Conservation (phyloP, 2,888 invertebrate genomes). For the Amiota communis region DNA sequence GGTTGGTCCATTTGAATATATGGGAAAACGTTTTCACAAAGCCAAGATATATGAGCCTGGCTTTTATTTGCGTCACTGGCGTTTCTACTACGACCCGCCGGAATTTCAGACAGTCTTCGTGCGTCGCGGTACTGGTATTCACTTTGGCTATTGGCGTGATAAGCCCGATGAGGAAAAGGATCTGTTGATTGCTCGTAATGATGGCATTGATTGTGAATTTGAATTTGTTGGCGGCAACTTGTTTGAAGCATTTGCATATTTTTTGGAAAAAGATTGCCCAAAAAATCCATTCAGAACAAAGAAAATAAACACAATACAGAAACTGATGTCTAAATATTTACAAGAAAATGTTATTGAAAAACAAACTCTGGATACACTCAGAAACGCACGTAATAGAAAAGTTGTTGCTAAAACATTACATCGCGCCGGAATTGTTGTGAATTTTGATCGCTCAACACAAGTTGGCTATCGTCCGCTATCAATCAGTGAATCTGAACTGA, state of each 20-base stretch:
- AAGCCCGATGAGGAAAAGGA: constrained; percentile 82
- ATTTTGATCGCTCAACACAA: constrained; percentile 85
- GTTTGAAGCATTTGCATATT: constrained; percentile 69
- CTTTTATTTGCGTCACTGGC: constrained; percentile 86
- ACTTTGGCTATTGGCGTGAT: constrained; percentile 94
- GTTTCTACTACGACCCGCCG: constrained; percentile 95
- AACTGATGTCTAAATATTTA: constrained; percentile 78
- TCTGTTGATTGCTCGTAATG: constrained; percentile 84
- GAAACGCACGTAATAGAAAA: constrained; percentile 77
- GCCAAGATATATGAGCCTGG: constrained; percentile 76
- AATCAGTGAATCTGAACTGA: constrained; percentile 81
- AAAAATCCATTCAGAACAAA: constrained; percentile 79
- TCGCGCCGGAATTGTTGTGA: constrained; percentile 88
- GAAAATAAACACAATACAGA: constrained; percentile 77
- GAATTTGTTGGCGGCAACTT: constrained; percentile 77
- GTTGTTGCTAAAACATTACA: constrained; percentile 84
- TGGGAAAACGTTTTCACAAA: constrained; percentile 77
- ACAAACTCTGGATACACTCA: constrained; percentile 75
- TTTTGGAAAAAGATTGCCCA: constrained; percentile 65
- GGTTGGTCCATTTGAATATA: constrained; percentile 91
- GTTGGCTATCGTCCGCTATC: constrained; percentile 87
- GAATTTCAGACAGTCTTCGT: constrained; percentile 90
- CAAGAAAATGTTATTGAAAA: constrained; percentile 77
- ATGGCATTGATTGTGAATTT: constrained; percentile 80
- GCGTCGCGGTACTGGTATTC: constrained; percentile 81